These are phyloP conservation scores for Physella acuta DNA, from an alignment of 1,140 invertebrate species.

Conservation along the genomic window DNA sequence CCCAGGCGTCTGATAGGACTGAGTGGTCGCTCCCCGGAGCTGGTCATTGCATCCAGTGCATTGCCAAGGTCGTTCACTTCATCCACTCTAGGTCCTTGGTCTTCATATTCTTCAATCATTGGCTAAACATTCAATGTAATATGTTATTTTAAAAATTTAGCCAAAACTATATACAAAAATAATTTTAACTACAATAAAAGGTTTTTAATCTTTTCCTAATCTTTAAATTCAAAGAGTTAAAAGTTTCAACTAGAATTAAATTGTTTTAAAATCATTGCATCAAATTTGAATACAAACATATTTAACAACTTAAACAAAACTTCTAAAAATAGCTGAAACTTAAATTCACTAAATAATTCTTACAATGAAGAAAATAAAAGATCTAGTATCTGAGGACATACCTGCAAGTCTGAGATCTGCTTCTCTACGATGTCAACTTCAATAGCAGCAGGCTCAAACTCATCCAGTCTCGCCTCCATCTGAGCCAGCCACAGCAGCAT, in stretches of 20 bases:
- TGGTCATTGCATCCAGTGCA: conserved; percentile 78
- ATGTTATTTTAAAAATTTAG: too few relatives aligned
- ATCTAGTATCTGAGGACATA: conserved; percentile 33
- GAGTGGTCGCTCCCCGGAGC: conserved; percentile 59
- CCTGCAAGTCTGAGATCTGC: conserved; percentile 83
- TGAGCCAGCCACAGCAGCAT: conserved; percentile 81
- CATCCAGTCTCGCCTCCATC: conserved; percentile 73
- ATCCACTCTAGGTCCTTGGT: conserved; percentile 82
- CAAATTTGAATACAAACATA: too few relatives aligned
- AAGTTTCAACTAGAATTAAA: too few relatives aligned
- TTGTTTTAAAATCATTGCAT: too few relatives aligned
- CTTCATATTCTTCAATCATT: conserved; percentile 84
- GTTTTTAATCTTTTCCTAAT: too few relatives aligned
- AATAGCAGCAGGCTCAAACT: conserved; percentile 80
- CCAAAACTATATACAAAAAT: neutral
- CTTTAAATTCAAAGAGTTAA: too few relatives aligned
- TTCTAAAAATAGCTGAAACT: too few relatives aligned
- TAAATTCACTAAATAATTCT: neutral
- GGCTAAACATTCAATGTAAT: too few relatives aligned
- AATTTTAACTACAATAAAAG: too few relatives aligned
- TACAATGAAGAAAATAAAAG: neutral
- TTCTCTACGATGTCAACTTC: conserved; percentile 81
- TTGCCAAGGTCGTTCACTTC: conserved; percentile 88
- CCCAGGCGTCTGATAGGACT: conserved; percentile 49
- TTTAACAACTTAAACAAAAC: too few relatives aligned